Base-by-base conservation (phyloP, 2,888 invertebrate species). In the Anoplius nigerrimus region DNA sequence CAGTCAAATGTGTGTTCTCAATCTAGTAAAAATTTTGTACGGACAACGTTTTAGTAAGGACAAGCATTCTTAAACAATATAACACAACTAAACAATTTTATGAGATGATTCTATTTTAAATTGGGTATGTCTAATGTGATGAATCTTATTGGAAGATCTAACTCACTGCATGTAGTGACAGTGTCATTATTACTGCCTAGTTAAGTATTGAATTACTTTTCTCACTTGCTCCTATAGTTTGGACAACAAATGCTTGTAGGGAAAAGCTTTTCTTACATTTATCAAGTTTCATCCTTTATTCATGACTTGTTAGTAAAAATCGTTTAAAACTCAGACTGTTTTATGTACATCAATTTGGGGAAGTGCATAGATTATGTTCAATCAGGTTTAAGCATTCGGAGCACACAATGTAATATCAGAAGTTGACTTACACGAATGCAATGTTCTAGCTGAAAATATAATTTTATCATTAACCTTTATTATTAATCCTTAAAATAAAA, bases 391-490 rank as follows among this genome's bases (percentile, higher is more conserved):
- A 79, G 74, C 76, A 68, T 64, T 67, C 16, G 56, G 59, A 34
- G 62, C 78, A 76, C 76, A 80, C 76, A 67, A 62, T 64, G 72
- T 75, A 85, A 81, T 76, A 80, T 74, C 78, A 80, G 79, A 82
- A 83, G 83, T 78, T 76, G 76, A 88, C 89, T 89, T 89, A 90
- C 89, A 84, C 87, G 88, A 83, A 90, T 85, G 86, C 84, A 87
- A 87, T 87, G 83, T 81, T 89, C 88, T 88, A 88, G 88, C 88
- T 89, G 89, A 86, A 89, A 89, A 87, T 82, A 85, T 65, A 79
- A 80, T 78, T 71, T 64, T 62, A 58, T 65, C 46, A 75, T 79
- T 79, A 77, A 77, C 79, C 51, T 58, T n/a, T n/a, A n/a, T n/a
- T n/a, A n/a, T n/a, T n/a, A n/a, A n/a, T n/a, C n/a, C 88, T 89